Conservation (phyloP, 2,113 vertebrate genomes). For the Apus apus region DNA sequence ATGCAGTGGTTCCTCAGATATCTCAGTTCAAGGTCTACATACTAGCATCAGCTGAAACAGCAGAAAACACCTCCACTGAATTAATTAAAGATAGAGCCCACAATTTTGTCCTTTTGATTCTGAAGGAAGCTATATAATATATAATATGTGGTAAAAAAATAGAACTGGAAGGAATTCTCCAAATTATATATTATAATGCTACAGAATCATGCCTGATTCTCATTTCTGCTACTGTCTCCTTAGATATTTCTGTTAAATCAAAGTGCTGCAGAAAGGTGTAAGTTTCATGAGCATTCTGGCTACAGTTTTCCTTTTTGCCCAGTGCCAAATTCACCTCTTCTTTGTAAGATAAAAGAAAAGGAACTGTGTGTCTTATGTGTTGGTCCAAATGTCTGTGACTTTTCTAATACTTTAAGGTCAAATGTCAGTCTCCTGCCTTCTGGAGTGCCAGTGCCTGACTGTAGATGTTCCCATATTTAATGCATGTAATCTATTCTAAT, state of each 20-base stretch:
- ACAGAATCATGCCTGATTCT: background rate
- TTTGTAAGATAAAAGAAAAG: background rate
- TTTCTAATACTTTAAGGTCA: background rate
- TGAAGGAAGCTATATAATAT: background rate
- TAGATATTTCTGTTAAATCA: background rate
- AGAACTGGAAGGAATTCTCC: background rate
- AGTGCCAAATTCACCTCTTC: background rate
- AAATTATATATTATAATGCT: background rate
- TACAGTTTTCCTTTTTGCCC: background rate
- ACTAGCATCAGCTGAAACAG: background rate
- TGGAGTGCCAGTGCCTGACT: background rate
- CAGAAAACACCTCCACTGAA: background rate
- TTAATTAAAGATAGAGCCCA: background rate
- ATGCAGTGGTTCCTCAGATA: background rate
- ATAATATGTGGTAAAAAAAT: background rate
- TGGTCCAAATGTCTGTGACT: background rate
- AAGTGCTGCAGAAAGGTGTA: background rate
- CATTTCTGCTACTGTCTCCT: background rate
- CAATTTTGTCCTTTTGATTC: background rate
- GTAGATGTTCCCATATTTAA: background rate
- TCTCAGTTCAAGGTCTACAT: background rate
- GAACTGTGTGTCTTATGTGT: background rate
- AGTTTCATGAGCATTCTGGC: background rate
- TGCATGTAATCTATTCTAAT: constrained; percentile 21
- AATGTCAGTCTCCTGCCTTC: background rate